Evolutionary conservation across 2,113 vertebrate genomes (phyloP).

Genomic region (Gopherus flavomarginatus): DNA sequence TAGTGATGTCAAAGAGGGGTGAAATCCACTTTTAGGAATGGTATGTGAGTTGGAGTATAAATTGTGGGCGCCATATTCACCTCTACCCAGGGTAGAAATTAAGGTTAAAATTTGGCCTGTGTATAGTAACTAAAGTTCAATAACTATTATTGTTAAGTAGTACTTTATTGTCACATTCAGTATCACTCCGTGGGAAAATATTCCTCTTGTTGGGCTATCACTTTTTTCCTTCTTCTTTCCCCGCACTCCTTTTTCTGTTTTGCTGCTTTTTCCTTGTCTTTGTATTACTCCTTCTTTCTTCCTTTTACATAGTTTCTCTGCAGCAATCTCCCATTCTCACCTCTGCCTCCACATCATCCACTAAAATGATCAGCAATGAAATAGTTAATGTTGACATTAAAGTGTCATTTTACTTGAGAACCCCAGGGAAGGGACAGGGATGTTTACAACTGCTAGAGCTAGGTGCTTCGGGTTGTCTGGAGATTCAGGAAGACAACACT

Average conservation of each 20-base stretch:
- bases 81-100: neutral
- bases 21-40: neutral
- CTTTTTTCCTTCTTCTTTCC: neutral
- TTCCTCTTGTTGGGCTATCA: neutral
- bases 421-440: neutral
- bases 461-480: neutral
- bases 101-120: neutral
- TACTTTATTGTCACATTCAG: neutral
- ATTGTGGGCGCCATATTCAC: neutral
- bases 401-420: neutral
- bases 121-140: neutral
- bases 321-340: neutral
- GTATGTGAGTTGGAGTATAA: neutral
- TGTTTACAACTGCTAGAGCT: neutral
- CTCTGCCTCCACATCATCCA: neutral
- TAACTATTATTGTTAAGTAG: neutral
- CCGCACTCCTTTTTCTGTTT: neutral
- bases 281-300: neutral
- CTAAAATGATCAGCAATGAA: neutral
- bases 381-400: neutral
- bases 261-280: neutral
- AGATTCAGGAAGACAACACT: neutral
- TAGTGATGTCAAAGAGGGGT: neutral
- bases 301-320: neutral
- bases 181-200: neutral